Conservation (phyloP, 2,797 vertebrate species). For the Chrysolophus pictus region DNA sequence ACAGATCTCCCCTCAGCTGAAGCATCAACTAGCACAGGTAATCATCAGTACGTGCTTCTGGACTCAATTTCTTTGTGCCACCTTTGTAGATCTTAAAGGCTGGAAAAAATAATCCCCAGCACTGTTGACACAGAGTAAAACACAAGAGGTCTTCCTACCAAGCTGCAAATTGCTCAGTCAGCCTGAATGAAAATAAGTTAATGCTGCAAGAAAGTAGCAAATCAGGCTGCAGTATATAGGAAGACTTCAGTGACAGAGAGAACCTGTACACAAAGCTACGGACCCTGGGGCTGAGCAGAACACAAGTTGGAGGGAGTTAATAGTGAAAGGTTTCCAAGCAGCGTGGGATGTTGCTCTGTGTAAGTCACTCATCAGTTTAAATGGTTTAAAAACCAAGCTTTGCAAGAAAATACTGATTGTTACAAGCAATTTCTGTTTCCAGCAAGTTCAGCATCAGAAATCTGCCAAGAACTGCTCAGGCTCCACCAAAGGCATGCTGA, state of each 20-base stretch:
- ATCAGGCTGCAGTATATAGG: fast-evolving
- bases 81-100: background rate
- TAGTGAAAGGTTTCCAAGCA: background rate
- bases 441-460: background rate
- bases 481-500: background rate
- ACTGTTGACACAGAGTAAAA: background rate
- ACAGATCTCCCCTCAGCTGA: background rate
- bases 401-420: background rate
- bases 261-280: background rate
- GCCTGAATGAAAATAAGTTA: background rate
- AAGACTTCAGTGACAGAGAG: background rate
- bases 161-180: background rate
- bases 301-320: background rate
- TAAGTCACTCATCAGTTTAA: background rate
- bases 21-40: background rate
- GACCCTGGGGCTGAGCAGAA: background rate
- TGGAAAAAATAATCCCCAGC: background rate
- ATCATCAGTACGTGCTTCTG: background rate
- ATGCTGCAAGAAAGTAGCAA: background rate
- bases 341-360: background rate
- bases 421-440: background rate
- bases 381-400: background rate
- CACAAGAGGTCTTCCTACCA: background rate
- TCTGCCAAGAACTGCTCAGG: background rate
- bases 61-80: background rate